A percentile compares a stretch with the other conserved stretches of the same genome.
Conservation (phyloP, 2,113 vertebrate genomes). For the Egretta garzetta region DNA sequence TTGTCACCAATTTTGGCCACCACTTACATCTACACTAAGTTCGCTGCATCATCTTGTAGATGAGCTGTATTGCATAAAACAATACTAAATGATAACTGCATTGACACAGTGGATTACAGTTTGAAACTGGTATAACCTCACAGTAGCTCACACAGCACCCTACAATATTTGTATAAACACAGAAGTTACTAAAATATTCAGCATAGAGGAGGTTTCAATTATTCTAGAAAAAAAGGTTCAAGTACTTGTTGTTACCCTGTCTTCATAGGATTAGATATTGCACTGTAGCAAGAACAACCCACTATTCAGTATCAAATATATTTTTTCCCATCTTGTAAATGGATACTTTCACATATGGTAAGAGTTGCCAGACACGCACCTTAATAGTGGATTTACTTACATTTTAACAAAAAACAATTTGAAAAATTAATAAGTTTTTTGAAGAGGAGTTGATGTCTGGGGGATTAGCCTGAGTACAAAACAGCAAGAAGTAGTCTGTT, state of each 20-base stretch:
- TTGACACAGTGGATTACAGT: neutral
- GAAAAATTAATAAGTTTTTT: neutral
- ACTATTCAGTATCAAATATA: neutral
- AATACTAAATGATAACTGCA: neutral
- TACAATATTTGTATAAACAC: neutral
- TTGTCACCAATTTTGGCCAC: neutral
- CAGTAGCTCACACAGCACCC: neutral
- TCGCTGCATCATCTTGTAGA: neutral
- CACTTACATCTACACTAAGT: neutral
- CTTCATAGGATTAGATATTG: neutral
- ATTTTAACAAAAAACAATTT: constrained; percentile 21
- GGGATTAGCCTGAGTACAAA: neutral
- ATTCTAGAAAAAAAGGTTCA: neutral
- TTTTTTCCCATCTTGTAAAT: neutral
- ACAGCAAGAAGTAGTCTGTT: neutral
- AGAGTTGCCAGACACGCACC: neutral
- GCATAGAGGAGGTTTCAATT: neutral
- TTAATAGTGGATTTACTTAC: constrained; percentile 38
- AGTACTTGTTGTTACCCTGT: neutral
- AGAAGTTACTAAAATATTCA: neutral
- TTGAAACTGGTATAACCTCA: neutral
- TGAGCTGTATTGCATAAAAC: neutral
- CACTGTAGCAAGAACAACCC: neutral
- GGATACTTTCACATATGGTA: neutral
- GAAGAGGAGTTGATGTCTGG: constrained; percentile 11